Evolutionary conservation across 2,888 invertebrate species (phyloP).

Genomic region (Drosophila engyochracea): DNA sequence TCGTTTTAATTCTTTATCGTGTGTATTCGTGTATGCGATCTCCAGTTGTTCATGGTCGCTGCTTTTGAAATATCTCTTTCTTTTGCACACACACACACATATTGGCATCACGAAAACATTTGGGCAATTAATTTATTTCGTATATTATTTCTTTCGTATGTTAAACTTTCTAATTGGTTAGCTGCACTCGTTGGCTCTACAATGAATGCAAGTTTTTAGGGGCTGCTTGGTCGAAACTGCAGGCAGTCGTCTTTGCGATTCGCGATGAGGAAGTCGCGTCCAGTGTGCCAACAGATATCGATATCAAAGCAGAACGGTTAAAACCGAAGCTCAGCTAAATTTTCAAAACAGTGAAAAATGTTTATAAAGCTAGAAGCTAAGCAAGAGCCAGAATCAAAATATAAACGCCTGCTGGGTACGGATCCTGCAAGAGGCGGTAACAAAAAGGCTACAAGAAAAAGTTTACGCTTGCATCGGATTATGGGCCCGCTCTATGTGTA

Average conservation of each 20-base stretch:
- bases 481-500: constrained; percentile 80
- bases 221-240: constrained; percentile 61
- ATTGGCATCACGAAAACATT: constrained; percentile 68
- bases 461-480: constrained; percentile 59
- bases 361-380: constrained; percentile 54
- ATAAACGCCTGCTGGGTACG: constrained; percentile 54
- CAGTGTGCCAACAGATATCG: constrained; percentile 58
- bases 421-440: constrained; percentile 48
- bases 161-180: constrained; percentile 75
- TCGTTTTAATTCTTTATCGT: constrained; percentile 28
- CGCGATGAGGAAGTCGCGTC: constrained; percentile 83
- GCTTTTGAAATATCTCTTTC: constrained; percentile 72
- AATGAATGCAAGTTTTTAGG: constrained; percentile 66
- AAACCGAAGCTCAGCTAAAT: constrained; percentile 29
- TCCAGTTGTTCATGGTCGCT: constrained; percentile 71
- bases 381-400: constrained; percentile 44
- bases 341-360: constrained; percentile 62
- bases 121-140: constrained; percentile 73
- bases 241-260: constrained; percentile 76
- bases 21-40: constrained; percentile 38
- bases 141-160: constrained; percentile 63
- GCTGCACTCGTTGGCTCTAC: constrained; percentile 43
- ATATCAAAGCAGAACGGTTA: constrained; percentile 48
- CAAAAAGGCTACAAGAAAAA: constrained; percentile 33
- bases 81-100: constrained; percentile 33